Evolutionary conservation across 2,797 vertebrate species (phyloP).

Genomic region (Phrynocephalus vlangalii): DNA sequence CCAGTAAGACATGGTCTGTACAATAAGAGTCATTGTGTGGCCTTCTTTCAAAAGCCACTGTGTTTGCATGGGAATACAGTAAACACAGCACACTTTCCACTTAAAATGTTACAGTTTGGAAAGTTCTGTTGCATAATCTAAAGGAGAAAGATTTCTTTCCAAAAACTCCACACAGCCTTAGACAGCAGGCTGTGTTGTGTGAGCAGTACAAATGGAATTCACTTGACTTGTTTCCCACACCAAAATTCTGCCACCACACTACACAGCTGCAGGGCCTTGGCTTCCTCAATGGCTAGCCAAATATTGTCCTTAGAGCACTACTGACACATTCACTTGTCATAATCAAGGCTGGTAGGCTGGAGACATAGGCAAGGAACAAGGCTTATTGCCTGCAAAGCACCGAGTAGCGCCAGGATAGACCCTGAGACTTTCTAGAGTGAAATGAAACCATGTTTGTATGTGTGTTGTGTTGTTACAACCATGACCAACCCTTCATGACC

Average conservation of each 20-base stretch:
- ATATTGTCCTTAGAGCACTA: background rate
- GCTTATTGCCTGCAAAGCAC: background rate
- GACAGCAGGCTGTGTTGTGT: constrained; percentile 43
- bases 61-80: constrained; percentile 69
- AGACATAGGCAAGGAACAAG: background rate
- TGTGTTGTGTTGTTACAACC: too few relatives aligned
- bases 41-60: constrained; percentile 69
- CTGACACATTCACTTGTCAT: too few relatives aligned
- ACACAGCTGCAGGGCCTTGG: background rate
- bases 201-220: constrained; percentile 53
- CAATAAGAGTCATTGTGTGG: constrained; percentile 68
- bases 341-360: background rate
- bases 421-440: background rate
- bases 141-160: constrained; percentile 56
- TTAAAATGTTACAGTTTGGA: constrained; percentile 63
- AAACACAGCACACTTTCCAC: constrained; percentile 51
- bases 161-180: constrained; percentile 49
- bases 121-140: constrained; percentile 46
- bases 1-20: constrained; percentile 67
- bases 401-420: background rate
- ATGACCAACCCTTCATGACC: too few relatives aligned
- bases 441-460: background rate
- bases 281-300: background rate
- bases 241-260: constrained; percentile 32
- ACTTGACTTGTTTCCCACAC: constrained; percentile 37